Conservation (phyloP, 1,140 invertebrate genomes). For the Zophobas morio region DNA sequence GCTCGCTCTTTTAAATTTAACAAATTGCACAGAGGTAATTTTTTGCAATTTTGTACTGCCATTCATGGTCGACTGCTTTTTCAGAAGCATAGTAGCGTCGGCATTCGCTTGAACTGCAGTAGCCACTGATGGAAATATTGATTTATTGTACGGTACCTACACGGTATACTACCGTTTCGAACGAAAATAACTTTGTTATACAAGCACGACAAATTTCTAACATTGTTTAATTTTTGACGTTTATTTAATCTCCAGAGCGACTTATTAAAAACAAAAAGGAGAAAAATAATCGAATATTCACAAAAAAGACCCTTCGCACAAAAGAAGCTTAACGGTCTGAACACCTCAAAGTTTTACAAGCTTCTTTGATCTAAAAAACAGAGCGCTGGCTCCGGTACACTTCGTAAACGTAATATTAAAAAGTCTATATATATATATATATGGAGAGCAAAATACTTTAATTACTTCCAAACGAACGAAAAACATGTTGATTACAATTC, state of each 20-base stretch:
- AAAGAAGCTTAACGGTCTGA: constrained; percentile 13
- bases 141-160: constrained; percentile 40
- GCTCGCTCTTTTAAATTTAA: constrained; percentile 11
- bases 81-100: constrained; percentile 29
- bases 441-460: too few species aligned
- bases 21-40: constrained; percentile 15
- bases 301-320: constrained; percentile 24
- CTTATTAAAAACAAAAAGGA: not conserved
- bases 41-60: constrained; percentile 19
- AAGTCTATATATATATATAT: not conserved
- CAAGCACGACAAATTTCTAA: constrained; percentile 29
- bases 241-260: not conserved
- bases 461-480: too few species aligned
- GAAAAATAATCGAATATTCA: constrained; percentile 6
- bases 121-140: constrained; percentile 38
- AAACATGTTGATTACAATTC: too few species aligned
- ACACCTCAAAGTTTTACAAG: constrained; percentile 33
- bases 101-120: constrained; percentile 35
- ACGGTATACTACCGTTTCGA: constrained; percentile 22
- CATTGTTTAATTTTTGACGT: constrained; percentile 6
- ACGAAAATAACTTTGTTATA: constrained; percentile 25
- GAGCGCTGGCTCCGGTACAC: not conserved
- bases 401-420: constrained; percentile 23
- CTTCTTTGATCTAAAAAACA: constrained; percentile 36
- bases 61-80: constrained; percentile 30